Evolutionary conservation across 1,140 invertebrate species (phyloP).

Genomic region (Cherax destructor): DNA sequence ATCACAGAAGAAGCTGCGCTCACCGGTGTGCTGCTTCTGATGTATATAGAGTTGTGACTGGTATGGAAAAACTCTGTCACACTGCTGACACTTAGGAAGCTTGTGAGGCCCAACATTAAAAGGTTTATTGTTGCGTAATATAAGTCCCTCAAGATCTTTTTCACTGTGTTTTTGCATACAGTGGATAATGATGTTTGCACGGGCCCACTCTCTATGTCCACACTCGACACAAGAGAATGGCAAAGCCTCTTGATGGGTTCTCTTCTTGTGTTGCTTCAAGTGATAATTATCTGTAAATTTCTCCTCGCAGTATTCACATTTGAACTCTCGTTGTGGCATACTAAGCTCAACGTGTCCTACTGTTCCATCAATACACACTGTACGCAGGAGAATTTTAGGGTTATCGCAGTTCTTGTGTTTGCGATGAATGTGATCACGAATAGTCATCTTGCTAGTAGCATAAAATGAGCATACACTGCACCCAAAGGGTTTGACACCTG

Average conservation of each 20-base stretch:
- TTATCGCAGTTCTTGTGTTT: conserved; percentile 63
- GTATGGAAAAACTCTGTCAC: conserved; percentile 69
- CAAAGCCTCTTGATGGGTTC: conserved; percentile 47
- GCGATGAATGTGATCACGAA: conserved; percentile 75
- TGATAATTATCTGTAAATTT: conserved; percentile 68
- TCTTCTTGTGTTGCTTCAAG: conserved; percentile 69
- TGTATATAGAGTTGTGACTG: conserved; percentile 73
- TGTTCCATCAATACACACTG: conserved; percentile 67
- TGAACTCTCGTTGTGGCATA: conserved; percentile 68
- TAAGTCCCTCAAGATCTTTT: conserved; percentile 47
- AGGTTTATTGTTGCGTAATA: conserved; percentile 64
- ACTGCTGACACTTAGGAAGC: conserved; percentile 68
- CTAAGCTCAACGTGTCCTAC: conserved; percentile 64
- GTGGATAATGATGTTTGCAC: conserved; percentile 70
- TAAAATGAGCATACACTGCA: conserved; percentile 74
- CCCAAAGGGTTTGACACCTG: conserved; percentile 74
- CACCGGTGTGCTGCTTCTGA: conserved; percentile 76
- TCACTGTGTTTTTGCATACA: conserved; percentile 62
- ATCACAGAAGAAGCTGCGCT: conserved; percentile 74
- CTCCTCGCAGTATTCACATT: conserved; percentile 63
- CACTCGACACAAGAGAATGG: conserved; percentile 67
- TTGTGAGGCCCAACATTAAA: conserved; percentile 67
- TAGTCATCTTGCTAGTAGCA: conserved; percentile 76
- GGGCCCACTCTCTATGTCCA: conserved; percentile 58
- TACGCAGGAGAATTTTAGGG: conserved; percentile 64